These are phyloP conservation scores for Vicugna pacos DNA, from an alignment of 2,113 vertebrate species.

Conservation along the genomic window DNA sequence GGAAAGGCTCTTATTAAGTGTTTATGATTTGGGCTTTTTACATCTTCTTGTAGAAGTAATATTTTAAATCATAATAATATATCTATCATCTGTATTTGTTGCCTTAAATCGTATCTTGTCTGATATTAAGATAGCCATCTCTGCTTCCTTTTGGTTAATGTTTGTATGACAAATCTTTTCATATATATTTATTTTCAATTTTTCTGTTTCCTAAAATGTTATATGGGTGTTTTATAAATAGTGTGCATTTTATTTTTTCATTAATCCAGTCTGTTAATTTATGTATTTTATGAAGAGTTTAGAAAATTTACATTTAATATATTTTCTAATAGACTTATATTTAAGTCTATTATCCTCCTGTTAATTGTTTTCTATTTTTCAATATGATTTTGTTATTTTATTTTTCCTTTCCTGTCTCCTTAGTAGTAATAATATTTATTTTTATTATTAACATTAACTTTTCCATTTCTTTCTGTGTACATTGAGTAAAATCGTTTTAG, in stretches of 20 bases:
- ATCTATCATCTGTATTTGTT: not conserved
- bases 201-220: not conserved
- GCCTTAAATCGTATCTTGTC: not conserved
- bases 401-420: not conserved
- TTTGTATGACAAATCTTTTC: not conserved
- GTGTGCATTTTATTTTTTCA: not conserved
- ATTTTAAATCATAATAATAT: not conserved
- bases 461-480: not conserved
- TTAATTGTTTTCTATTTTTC: not conserved
- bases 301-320: not conserved
- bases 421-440: not conserved
- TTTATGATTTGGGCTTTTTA: not conserved
- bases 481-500: not conserved
- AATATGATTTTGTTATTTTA: not conserved
- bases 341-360: not conserved
- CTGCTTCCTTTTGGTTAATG: not conserved
- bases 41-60: not conserved
- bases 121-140: no score
- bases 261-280: not conserved
- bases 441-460: not conserved
- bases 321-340: not conserved
- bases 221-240: not conserved
- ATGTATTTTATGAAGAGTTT: not conserved
- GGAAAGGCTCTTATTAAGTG: not conserved
- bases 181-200: not conserved